Evolutionary conservation across 2,797 vertebrate species (phyloP), one percentile per base, ranked within the genome.

Genomic region (Triplophysa bombifrons): DNA sequence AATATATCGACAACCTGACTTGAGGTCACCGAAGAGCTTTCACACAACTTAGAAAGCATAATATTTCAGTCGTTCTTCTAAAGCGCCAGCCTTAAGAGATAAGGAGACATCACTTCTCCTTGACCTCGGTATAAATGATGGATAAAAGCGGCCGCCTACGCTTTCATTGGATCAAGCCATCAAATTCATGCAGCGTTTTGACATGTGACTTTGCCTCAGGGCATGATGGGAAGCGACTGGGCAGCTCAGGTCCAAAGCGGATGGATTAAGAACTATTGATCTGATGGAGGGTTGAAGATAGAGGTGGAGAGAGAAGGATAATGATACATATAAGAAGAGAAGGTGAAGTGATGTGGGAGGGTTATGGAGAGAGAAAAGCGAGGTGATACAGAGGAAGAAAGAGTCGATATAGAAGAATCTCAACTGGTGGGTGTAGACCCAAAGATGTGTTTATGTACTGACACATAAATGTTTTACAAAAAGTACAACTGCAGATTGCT

Each of bases 151-250:
- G 58, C 81, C 86, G 78, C 85, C 65, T 85, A 85, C 87, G 87
- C 89, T 88, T 84, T 85, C 87, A 91, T 92, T 89, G 90, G 90
- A 92, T 92, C 90, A 90, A 88, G 90, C 89, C 87, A 90, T 88
- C 84, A 88, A 89, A 91, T 92, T 91, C 85, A 91, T 92, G 89
- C 86, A 86, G 87, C 85, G 85, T 88, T 90, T 91, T 93, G 92
- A 93, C 92, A 91, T 73, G 71, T 90, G 86, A 92, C 91, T 90
- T 88, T 83, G 81, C 85, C 86, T 58, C 80, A 68, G 82, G 87
- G 89, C 91, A 87, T 82, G 87, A 87, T 82, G 89, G 91, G 91
- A 93, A 91, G 90, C 89, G 90, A 90, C 90, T 88, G 90, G 91
- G 91, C 90, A 90, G 89, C 89, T 88, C 67, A 46, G 82, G 91